Evolutionary conservation across 2,797 vertebrate genomes (phyloP), one percentile per base, ranked within the genome.

Genomic region (Hoplostethus mediterraneus): DNA sequence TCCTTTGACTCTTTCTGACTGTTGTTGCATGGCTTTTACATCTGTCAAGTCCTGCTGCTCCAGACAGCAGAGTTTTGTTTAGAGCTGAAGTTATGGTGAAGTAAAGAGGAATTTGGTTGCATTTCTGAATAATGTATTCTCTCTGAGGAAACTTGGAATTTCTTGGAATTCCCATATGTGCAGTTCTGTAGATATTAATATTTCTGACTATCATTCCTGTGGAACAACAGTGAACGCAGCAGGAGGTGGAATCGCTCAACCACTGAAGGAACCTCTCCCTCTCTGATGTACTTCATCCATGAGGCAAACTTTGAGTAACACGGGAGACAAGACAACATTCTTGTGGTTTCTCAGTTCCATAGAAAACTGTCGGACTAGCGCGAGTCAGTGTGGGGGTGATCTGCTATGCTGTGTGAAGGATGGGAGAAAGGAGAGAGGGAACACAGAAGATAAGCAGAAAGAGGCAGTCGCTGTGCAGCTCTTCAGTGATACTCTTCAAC

Each of bases 341-440:
- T 40, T 17, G 48, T 60, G 57, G 52, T 69, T 74, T 71, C 28
- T 45, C 30, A 68, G 51, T 44, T 52, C 52, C 6, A 16, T 16
- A 54, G 53, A 71, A 57, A 48, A 66, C 38, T 65, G 49, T 54
- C 31, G 61, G 57, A 79, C 61, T 21, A 48, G 61, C 28, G 83
- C 73, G 85, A 68, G 16, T 77, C 52, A 74, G 63, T 17, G 56
- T 63, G 80, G 70, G 67, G 65, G 49, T 56, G 83, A 82, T 65
- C 60, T 17, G 62, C 74, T 65, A 60, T 2, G 14, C 53, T 42
- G 81, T 53, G 61, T 73, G 64, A 71, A 73, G 48, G 67, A 60
- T 36, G 59, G 71, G 65, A 17, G 25, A 21, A 30, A 13, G 13
- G n/a, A 33, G 44, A 31, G 8, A 33, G 16, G 45, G n/a, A 57